phyloP scores from a whole-genome alignment of 2,113 vertebrate species.

The Oncorhynchus kisutch region DNA sequence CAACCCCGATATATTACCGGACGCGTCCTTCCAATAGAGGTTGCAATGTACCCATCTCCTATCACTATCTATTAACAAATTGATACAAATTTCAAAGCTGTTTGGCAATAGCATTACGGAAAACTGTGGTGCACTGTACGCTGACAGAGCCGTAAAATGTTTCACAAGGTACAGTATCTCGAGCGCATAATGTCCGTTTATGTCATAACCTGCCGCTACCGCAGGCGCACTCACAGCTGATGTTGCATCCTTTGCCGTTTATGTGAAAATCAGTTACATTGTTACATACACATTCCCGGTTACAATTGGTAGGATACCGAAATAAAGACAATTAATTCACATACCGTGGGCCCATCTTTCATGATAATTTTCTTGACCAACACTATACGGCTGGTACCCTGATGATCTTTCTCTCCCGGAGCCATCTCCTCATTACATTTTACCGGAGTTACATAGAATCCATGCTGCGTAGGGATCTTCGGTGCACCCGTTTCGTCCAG shows the following conservation, averaged over 20 bases:
- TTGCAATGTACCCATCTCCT: background rate
- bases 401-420: constrained; percentile 50
- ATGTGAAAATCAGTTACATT: too few species aligned
- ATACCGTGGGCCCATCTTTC: constrained; percentile 73
- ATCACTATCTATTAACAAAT: background rate
- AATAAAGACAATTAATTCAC: constrained; percentile 23
- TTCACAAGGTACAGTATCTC: background rate
- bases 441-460: constrained; percentile 68
- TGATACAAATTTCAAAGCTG: background rate
- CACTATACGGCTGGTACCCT: constrained; percentile 64
- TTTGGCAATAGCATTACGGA: background rate
- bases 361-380: constrained; percentile 78
- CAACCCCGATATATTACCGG: background rate
- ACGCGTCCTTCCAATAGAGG: background rate
- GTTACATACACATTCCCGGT: background rate
- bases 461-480: constrained; percentile 73
- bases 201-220: background rate
- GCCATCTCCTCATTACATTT: constrained; percentile 66
- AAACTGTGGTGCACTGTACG: background rate
- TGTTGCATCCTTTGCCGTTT: background rate
- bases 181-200: background rate
- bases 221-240: background rate
- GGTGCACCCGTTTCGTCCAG: constrained; percentile 72
- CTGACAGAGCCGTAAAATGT: background rate
- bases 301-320: background rate